Evolutionary conservation across 2,888 invertebrate genomes (phyloP).

Genomic region (Philereme transversata): DNA sequence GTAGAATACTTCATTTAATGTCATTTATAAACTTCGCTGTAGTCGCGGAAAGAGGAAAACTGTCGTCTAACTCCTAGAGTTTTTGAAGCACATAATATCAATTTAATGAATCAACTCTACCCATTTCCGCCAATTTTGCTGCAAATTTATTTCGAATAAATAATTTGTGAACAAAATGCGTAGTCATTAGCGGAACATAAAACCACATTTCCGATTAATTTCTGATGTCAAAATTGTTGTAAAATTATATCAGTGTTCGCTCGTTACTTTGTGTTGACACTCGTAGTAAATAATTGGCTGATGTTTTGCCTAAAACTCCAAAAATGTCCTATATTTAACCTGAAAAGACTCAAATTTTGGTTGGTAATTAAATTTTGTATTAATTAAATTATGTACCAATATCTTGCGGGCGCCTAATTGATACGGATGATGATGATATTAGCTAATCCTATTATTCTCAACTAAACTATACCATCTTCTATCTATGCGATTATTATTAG

Average conservation of each 20-base stretch:
- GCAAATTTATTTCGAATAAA: slow-evolving; percentile 21
- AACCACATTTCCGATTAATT: slow-evolving; percentile 21
- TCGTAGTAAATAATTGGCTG: neutral
- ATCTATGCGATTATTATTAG: slow-evolving; percentile 5
- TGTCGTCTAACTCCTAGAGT: neutral
- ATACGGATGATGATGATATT: too few relatives aligned
- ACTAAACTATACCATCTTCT: neutral
- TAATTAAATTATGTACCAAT: too few relatives aligned
- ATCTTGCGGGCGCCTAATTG: too few relatives aligned
- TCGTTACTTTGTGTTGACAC: neutral
- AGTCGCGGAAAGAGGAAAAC: neutral
- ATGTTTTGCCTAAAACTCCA: neutral
- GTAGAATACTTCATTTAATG: neutral
- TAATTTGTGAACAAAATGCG: slow-evolving; percentile 16
- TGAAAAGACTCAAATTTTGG: too few relatives aligned
- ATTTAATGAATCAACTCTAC: neutral
- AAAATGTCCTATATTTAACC: too few relatives aligned
- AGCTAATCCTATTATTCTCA: too few relatives aligned
- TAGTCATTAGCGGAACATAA: slow-evolving; percentile 9
- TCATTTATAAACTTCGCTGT: neutral
- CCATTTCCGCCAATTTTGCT: slow-evolving; percentile 11
- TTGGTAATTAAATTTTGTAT: too few relatives aligned
- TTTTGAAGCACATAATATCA: neutral
- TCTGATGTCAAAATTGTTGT: slow-evolving; percentile 21
- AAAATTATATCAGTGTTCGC: slow-evolving; percentile 7